Evolutionary conservation across 1,140 invertebrate species (phyloP).

Genomic region (Caerostris darwini): DNA sequence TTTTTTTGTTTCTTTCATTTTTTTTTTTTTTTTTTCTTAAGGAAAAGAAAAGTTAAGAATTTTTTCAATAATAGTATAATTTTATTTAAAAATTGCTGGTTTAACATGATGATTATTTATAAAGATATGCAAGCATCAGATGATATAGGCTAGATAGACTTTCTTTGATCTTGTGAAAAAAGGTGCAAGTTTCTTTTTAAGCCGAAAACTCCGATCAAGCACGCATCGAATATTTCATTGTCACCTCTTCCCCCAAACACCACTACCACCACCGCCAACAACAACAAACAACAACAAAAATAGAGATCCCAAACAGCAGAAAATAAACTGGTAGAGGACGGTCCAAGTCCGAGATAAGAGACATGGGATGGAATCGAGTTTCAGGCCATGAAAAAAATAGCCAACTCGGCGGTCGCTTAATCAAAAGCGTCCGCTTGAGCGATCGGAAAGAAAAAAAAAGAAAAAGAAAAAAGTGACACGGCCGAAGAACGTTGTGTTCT

Average conservation of each 20-base stretch:
- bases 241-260: background rate
- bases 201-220: background rate
- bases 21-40: too few species aligned
- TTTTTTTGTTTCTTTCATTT: too few species aligned
- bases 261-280: background rate
- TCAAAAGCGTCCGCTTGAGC: slow-evolving; percentile 38
- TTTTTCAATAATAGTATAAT: too few species aligned
- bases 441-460: background rate
- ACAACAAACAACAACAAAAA: background rate
- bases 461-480: background rate
- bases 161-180: too few species aligned
- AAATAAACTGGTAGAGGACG: background rate
- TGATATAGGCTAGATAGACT: too few species aligned
- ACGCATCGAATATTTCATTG: slow-evolving; percentile 4
- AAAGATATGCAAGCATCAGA: too few species aligned
- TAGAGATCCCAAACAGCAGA: background rate
- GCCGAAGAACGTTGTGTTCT: slow-evolving; percentile 11
- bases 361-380: background rate
- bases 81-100: too few species aligned
- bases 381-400: slow-evolving; percentile 2
- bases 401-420: slow-evolving; percentile 35
- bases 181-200: background rate
- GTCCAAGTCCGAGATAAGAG: background rate
- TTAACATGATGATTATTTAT: too few species aligned
- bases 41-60: too few species aligned